phyloP scores from a whole-genome alignment of 2,113 vertebrate genomes.

The Orycteropus afer region DNA sequence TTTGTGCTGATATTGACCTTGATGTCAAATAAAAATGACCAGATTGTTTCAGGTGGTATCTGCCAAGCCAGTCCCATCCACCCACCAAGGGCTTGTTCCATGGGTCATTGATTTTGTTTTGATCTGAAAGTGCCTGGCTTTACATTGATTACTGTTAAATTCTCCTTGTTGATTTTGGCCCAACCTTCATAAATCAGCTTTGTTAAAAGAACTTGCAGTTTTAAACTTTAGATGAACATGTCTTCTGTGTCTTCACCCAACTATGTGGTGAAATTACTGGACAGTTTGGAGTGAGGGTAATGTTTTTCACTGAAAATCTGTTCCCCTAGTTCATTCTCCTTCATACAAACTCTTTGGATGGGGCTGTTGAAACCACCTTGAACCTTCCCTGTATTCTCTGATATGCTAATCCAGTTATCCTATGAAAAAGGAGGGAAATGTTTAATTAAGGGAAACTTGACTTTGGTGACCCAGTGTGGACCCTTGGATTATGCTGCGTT shows the following conservation, averaged over 20 bases:
- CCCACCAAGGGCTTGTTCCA: background rate
- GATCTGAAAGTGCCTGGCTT: slow-evolving; percentile 46
- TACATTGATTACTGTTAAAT: slow-evolving; percentile 61
- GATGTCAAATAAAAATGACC: slow-evolving; percentile 37
- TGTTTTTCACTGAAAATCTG: too few relatives aligned
- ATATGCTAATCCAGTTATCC: background rate
- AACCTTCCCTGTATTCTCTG: background rate
- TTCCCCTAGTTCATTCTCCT: background rate
- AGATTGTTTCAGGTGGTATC: background rate
- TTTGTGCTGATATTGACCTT: background rate
- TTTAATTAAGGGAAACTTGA: background rate
- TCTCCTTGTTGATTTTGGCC: slow-evolving; percentile 63
- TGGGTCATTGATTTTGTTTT: slow-evolving; percentile 31
- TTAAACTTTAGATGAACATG: slow-evolving; percentile 37
- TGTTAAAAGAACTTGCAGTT: slow-evolving; percentile 36
- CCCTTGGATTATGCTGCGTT: rapidly evolving
- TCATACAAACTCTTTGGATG: rapidly evolving
- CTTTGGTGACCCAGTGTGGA: background rate
- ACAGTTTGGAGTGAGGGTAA: background rate
- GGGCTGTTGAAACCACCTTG: background rate
- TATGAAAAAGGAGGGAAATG: background rate
- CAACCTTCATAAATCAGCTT: slow-evolving; percentile 53
- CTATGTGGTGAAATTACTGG: background rate
- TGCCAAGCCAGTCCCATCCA: background rate
- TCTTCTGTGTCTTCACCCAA: slow-evolving; percentile 7